Base-by-base conservation (phyloP, 2,113 vertebrate species). In the Rhinogobius similis region DNA sequence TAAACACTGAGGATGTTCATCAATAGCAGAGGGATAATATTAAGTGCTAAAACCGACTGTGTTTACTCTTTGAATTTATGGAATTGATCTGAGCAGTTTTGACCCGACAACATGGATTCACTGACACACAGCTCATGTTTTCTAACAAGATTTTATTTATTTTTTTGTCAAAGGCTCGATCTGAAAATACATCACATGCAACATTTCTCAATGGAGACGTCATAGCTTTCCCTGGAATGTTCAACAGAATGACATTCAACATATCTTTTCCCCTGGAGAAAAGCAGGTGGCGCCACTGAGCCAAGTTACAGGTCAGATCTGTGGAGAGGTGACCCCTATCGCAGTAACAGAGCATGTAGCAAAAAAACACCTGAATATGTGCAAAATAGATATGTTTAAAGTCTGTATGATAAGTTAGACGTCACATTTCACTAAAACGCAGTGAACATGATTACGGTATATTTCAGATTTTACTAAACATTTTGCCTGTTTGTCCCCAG, bases 51-150 rank as follows among this genome's bases (percentile, higher is more conserved):
- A 16, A 65, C 26, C 1, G 48, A 20, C 43, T 18, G 59, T 81
- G 83, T 78, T 85, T 68, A 56, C 72, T 56, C 26, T 62, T 70
- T 73, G 59, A 74, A 84, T 50, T 70, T 50, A 67, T 75, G 79
- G 26, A 70, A 83, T 86, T 77, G 83, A 87, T 86, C 65, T 61
- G 64, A 24, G 12, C 23, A 5, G 39, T 59, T n/a, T n/a, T 67
- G 73, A 70, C 50, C 24, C 1, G 1, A 16, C 50, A n/a, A 61
- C 1, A 1, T 50, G 18, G 29, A 61, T 27, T 29, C 36, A 5
- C 46, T 26, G 39, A 43, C 48, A 24, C 20, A 14, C 10, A 1
- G 11, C 11, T 32, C 24, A 4, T 66, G 14, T 58, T 58, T 58
- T 18, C 55, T 4, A 12, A 11, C 23, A 5, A 21, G 24, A 24